Conservation (phyloP, 1,140 invertebrate genomes). For the Mya arenaria region DNA sequence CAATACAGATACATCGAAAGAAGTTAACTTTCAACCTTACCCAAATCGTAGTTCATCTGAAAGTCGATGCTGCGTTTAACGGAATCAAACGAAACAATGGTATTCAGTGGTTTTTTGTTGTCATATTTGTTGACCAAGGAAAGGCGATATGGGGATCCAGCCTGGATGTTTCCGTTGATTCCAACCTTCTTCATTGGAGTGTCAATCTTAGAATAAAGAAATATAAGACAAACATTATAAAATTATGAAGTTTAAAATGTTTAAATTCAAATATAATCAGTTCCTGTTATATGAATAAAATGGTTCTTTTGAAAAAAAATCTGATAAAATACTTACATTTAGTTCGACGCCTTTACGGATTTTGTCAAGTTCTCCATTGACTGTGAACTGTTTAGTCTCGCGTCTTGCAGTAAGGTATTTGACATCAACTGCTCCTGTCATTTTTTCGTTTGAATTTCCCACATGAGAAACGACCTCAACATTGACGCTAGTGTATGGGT, state of each 20-base stretch:
- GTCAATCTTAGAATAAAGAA: conserved; percentile 37
- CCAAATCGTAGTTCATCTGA: conserved; percentile 61
- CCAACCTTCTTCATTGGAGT: conserved; percentile 59
- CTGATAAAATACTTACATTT: conserved; percentile 36
- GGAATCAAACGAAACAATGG: conserved; percentile 48
- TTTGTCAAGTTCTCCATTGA: conserved; percentile 58
- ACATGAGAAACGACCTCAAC: conserved; percentile 52
- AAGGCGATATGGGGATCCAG: conserved; percentile 39
- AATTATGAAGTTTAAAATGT: too few species aligned
- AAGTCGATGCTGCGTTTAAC: conserved; percentile 40
- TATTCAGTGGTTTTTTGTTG: conserved; percentile 42
- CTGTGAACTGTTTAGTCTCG: conserved; percentile 50
- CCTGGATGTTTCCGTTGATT: conserved; percentile 51
- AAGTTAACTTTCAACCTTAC: conserved; percentile 20
- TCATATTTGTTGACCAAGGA: conserved; percentile 56
- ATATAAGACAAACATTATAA: too few species aligned
- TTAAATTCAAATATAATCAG: too few species aligned
- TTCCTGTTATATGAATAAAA: too few species aligned
- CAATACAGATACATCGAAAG: neutral
- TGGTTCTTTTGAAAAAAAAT: too few species aligned
- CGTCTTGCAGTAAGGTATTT: conserved; percentile 52
- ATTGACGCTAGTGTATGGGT: conserved; percentile 58
- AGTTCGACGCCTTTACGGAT: conserved; percentile 40
- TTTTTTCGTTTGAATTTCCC: conserved; percentile 51
- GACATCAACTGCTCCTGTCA: conserved; percentile 50